Percentiles rank a stretch among this genome's conserved stretches.
phyloP scores from a whole-genome alignment of 2,113 vertebrate species.

The Dasyurus viverrinus region DNA sequence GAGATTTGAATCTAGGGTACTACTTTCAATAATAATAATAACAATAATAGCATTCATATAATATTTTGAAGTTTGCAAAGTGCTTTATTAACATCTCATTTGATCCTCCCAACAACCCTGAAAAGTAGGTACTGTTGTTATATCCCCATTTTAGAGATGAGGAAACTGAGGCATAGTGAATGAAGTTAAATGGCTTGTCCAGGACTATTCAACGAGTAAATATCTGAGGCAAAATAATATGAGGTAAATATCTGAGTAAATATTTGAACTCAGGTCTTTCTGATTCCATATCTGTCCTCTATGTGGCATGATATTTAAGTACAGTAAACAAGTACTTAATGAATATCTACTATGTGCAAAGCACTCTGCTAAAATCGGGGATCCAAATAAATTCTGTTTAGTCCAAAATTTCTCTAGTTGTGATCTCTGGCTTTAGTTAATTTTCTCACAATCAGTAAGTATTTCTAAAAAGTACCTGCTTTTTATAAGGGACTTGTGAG shows the following conservation, averaged over 20 bases:
- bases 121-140: not conserved
- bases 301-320: not conserved
- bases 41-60: not conserved
- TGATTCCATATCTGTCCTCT: not conserved
- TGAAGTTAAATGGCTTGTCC: not conserved
- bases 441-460: not conserved
- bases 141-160: not conserved
- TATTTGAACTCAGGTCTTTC: not conserved
- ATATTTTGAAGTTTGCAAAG: not conserved
- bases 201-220: not conserved
- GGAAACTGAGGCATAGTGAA: not conserved
- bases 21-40: not conserved
- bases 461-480: slow-evolving; percentile 11
- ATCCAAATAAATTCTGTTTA: not conserved
- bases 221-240: not conserved
- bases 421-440: not conserved
- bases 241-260: not conserved
- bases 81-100: not conserved
- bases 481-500: not conserved
- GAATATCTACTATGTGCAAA: not conserved
- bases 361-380: not conserved
- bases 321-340: not conserved
- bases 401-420: not conserved
- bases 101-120: not conserved
- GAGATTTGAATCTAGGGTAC: not conserved